Conservation (phyloP, 2,888 invertebrate species). For the Geotrupes spiniger region DNA sequence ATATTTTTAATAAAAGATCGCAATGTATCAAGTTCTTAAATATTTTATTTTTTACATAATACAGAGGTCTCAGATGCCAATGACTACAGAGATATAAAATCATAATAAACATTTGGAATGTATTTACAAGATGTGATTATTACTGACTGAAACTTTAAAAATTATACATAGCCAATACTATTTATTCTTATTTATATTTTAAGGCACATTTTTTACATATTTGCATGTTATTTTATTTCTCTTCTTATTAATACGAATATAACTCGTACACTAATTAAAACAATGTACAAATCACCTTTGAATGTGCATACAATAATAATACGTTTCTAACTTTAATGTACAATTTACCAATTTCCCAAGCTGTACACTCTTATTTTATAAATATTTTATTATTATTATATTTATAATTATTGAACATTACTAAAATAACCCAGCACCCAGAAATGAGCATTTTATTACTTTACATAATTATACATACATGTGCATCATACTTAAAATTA, state of each 20-base stretch:
- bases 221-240: slow-evolving; percentile 9
- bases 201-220: slow-evolving; percentile 9
- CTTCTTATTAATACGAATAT: slow-evolving; percentile 2
- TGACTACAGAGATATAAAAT: slow-evolving; percentile 3
- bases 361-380: slow-evolving; percentile 5
- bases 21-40: no score
- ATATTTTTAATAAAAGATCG: no score
- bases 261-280: no score
- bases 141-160: slow-evolving; percentile 4
- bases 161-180: background rate
- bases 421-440: slow-evolving; percentile 11
- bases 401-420: slow-evolving; percentile 2
- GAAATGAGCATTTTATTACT: slow-evolving; percentile 11
- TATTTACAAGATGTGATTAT: slow-evolving; percentile 8
- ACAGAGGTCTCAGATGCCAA: no score
- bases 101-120: slow-evolving; percentile 4
- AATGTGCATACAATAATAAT: background rate
- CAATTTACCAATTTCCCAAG: slow-evolving; percentile 2
- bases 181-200: slow-evolving; percentile 8
- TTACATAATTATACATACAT: slow-evolving; percentile 11
- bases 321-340: background rate
- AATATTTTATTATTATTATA: slow-evolving; percentile 5
- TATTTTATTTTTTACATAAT: no score
- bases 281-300: background rate
- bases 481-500: slow-evolving; percentile 5